Evolutionary conservation across 2,888 invertebrate species (phyloP), one percentile per base, ranked within the genome.

Genomic region (Altica lythri): DNA sequence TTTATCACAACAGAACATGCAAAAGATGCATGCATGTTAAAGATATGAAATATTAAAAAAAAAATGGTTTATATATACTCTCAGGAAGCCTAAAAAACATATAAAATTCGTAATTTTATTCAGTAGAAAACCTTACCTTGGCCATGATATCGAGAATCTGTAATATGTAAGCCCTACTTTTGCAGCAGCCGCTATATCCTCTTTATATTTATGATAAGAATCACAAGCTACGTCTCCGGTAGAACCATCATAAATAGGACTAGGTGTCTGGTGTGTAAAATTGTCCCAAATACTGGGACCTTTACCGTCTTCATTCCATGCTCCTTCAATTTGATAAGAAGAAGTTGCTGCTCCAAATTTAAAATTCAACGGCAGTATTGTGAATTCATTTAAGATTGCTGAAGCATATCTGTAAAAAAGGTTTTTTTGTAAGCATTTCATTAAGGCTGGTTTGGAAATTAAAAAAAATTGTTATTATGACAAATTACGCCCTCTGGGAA

Each of bases 211-310:
- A 71, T 86, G 82, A 71, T 86, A 88, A 16, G 86, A 85, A 69
- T 88, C 85, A 45, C 83, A 82, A 0, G 87, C 82, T 0, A 84
- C 73, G 65, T 88, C 85, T 0, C 81, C 86, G 46, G 81, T 86
- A 0, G 79, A 25, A 5, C 19, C 29, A 19, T 50, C 34, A 10
- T 16, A 4, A 4, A 51, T 43, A 2, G 10, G 34, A 19, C 35
- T 9, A 2, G 54, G 34, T 9, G 34, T 3, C 4, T 29, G 14
- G 42, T 60, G 60, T 12, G 38, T 18, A 25, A 53, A 38, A 18
- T 19, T 22, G n/a, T 61, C 61, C 61, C 61, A 61, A 13, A 59
- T 58, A 34, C 51, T 66, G 61, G 81, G 81, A 1, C 82, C 80
- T 75, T 85, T 86, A 8, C 81, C 85, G 32, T 60, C 62, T 60